Evolutionary conservation across 2,113 vertebrate genomes (phyloP), one percentile per base, ranked within the genome.

Genomic region (Micromys minutus): DNA sequence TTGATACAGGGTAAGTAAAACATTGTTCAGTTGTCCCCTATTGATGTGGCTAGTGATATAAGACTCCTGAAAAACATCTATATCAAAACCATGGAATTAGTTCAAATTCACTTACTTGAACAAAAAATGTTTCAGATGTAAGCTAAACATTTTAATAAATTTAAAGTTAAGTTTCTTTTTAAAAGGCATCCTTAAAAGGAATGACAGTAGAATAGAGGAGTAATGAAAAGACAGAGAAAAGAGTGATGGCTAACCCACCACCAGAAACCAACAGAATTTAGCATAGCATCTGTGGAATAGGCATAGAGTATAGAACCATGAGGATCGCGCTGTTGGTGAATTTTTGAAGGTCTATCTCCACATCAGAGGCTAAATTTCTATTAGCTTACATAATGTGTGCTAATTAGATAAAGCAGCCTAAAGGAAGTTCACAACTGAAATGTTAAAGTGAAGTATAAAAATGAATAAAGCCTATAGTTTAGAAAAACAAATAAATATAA

Each of bases 391-490:
- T 12, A 42, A 1, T 85, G 87, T 80, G 1, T 67, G 7, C 7
- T 29, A 19, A 69, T 83, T 8, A 59, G 1, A 79, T 84, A 84
- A 2, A 17, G 42, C 15, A 84, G 0, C 12, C 13, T 72, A 59
- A 59, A 67, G 63, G 3, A 72, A 67, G 24, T 45, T 67, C 83
- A 90, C 47, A 79, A 57, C 0, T 80, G 31, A 90, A 79, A 69
- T 36, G 3, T 61, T 87, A n/a, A 83, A 90, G 34, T 85, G 13
- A 88, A 75, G 39, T 93, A 45, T 79, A 83, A 91, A 81, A 94
- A 67, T 19, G 52, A 61, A 10, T 61, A 84, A 65, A 21, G 84
- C 3, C 12, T 67, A 5, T 57, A 57, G 55, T 0, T 29, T 63
- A 2, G 8, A 8, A 72, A 6, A 81, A 15, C 31, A 71, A 5